Evolutionary conservation across 1,140 invertebrate genomes (phyloP).

Genomic region (Tetramorium simillimum): DNA sequence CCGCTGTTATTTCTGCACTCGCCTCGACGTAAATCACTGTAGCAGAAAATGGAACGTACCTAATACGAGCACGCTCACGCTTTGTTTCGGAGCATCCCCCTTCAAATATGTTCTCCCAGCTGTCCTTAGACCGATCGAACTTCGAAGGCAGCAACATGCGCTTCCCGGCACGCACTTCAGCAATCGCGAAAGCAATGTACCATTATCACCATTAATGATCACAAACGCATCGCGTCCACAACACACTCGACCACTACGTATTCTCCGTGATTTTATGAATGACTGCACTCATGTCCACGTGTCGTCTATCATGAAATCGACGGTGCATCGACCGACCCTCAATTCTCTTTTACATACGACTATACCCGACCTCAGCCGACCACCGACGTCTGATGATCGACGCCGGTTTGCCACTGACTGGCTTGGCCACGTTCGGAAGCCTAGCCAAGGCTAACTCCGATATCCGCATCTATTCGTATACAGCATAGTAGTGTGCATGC

Average conservation of each 20-base stretch:
- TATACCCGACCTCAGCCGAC: not conserved
- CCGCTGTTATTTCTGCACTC: not conserved
- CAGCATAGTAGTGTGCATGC: conserved; percentile 58
- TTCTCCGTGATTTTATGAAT: not conserved
- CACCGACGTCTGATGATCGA: not conserved
- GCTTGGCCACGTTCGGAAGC: not conserved
- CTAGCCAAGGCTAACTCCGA: conserved; percentile 24
- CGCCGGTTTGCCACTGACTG: conserved; percentile 60
- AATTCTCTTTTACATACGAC: not conserved
- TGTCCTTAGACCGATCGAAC: conserved; percentile 64
- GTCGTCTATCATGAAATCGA: conserved; percentile 15
- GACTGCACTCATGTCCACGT: conserved; percentile 27
- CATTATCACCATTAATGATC: not conserved
- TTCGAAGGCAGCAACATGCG: conserved; percentile 68
- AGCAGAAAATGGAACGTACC: conserved; percentile 48
- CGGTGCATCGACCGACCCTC: conserved; percentile 10
- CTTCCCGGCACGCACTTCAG: conserved; percentile 30
- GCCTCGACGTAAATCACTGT: not conserved
- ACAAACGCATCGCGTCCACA: not conserved
- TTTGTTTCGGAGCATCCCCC: conserved; percentile 64
- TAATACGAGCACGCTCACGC: conserved; percentile 31
- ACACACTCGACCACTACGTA: not conserved
- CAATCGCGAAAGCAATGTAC: conserved; percentile 26
- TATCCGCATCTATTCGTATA: conserved; percentile 31
- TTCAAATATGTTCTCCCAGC: conserved; percentile 47